Conservation (phyloP, 2,888 invertebrate genomes). For the Tenthredo distinguenda region DNA sequence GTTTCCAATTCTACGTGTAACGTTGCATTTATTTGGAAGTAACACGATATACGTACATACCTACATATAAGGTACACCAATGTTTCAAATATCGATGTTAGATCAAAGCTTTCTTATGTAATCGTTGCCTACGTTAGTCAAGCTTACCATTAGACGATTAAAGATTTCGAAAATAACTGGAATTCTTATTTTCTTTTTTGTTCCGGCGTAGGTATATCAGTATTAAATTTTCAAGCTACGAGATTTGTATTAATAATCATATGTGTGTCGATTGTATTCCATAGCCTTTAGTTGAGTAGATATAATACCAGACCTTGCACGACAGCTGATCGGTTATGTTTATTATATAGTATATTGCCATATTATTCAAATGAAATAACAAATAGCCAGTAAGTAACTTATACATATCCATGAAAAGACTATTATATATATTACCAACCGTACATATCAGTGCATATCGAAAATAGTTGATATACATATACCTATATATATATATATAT, state of each 20-base stretch:
- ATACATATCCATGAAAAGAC: conserved; percentile 48
- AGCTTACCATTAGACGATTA: not conserved
- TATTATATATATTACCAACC: conserved; percentile 57
- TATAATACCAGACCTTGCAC: conserved; percentile 54
- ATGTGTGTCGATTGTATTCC: conserved; percentile 71
- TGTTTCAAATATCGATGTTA: conserved; percentile 1
- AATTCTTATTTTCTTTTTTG: not conserved
- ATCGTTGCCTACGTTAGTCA: conserved; percentile 24
- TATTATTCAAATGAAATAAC: conserved; percentile 61
- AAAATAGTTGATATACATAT: conserved; percentile 56
- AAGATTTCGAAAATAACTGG: not conserved
- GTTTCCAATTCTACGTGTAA: conserved; percentile 4
- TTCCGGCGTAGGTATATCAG: conserved; percentile 50
- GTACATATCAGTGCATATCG: conserved; percentile 56
- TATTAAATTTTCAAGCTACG: conserved; percentile 48
- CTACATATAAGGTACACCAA: not conserved
- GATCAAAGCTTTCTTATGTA: conserved; percentile 28
- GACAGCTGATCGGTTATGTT: conserved; percentile 71
- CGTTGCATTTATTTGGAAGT: not conserved
- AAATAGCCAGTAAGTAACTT: conserved; percentile 46
- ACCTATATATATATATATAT: conserved; percentile 52
- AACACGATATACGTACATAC: not conserved
- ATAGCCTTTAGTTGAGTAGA: conserved; percentile 60
- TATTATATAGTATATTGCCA: conserved; percentile 75
- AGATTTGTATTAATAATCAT: conserved; percentile 51